A percentile compares a stretch with the other conserved stretches of the same genome.
Conservation (phyloP, 2,113 vertebrate genomes). For the Sphaerodactylus townsendi region DNA sequence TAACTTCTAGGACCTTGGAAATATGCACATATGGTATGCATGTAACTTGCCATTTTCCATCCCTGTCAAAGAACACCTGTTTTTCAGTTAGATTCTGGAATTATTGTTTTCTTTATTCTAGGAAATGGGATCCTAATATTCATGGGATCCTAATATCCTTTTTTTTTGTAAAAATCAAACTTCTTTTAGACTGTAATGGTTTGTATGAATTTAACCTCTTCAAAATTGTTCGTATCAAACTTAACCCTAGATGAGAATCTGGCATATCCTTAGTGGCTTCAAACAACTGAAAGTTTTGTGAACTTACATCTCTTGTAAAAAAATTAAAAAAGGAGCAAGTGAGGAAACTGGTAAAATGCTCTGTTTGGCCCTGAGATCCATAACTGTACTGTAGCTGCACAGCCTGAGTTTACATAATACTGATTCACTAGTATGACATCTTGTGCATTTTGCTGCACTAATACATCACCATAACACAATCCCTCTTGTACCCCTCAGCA, state of each 20-base stretch:
- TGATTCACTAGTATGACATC: no score
- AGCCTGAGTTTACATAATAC: no score
- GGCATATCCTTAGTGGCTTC: neutral
- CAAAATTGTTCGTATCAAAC: no score
- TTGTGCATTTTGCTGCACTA: no score
- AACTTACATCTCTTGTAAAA: neutral
- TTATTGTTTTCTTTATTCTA: neutral
- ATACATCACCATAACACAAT: neutral
- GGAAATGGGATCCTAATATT: no score
- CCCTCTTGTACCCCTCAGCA: no score
- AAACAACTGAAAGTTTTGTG: neutral
- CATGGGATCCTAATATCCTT: neutral
- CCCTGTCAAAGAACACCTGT: neutral
- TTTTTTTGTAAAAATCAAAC: neutral
- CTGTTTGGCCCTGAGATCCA: neutral
- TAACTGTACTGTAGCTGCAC: neutral
- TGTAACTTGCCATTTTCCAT: neutral
- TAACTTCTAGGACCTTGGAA: neutral
- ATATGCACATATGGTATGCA: neutral
- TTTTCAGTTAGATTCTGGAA: no score
- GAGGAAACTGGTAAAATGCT: neutral
- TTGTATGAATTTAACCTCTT: no score
- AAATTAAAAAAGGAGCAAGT: neutral
- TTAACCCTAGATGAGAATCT: neutral
- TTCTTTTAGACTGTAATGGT: neutral